Evolutionary conservation across 2,113 vertebrate genomes (phyloP), one percentile per base, ranked within the genome.

Genomic region (Phoenicopterus ruber): DNA sequence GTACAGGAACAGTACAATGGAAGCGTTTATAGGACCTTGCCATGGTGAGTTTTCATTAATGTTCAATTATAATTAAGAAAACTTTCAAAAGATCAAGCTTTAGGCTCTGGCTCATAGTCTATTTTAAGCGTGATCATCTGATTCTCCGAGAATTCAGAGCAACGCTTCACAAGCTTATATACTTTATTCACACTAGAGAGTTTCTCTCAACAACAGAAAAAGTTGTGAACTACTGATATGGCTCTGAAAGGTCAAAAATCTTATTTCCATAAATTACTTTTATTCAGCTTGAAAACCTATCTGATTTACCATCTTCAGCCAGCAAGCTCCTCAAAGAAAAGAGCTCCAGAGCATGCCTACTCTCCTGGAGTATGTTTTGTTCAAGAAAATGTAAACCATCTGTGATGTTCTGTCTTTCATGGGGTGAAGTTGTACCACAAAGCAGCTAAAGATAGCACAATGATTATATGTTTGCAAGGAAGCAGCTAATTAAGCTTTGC

Each of bases 361-460:
- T 84, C 79, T 96, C 65, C 61, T 92, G 66, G 26, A 88, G 47
- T 52, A 17, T 86, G 69, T 73, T 97, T 93, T 88, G 82, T 80
- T 95, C 59, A 91, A 88, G 81, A 86, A 95, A 96, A 97, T 44
- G 40, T 93, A 95, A 92, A 82, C 84, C 79, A 95, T 90, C 84
- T 93, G 82, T 71, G 71, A 88, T 81, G 36, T 58, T 95, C 55
- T 85, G 67, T 95, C 93, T 91, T 91, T 96, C 57, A 63, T 50
- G 77, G 88, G 95, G 83, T 95, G 70, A 97, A 90, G 87, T 24
- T 80, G 70, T 31, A 93, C 97, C 96, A 97, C 97, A 96, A 59
- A 82, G 36, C 44, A 90, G 88, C 97, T 98, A 98, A 98, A 98
- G 95, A 98, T 96, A 98, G 97, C 80, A 50, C 62, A 13, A 36